phyloP scores from a whole-genome alignment of 2,888 invertebrate genomes.

The Ethmia dodecea region DNA sequence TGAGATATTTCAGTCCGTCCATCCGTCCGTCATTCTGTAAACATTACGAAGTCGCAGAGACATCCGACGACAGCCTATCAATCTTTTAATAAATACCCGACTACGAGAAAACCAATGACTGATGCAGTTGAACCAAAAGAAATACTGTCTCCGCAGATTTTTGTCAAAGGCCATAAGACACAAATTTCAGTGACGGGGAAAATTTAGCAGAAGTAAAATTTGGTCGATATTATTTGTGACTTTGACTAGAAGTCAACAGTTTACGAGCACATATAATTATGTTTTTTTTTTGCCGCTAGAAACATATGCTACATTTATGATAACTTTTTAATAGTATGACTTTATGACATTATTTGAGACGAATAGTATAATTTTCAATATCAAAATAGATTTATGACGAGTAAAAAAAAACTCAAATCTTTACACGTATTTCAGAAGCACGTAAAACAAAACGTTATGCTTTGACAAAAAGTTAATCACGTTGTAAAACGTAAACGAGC shows the following conservation, averaged over 20 bases:
- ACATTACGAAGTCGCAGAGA: conserved; percentile 60
- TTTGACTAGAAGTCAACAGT: conserved; percentile 61
- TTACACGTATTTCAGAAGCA: conserved; percentile 34
- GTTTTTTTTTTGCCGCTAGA: conserved; percentile 52
- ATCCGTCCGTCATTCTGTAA: conserved; percentile 45
- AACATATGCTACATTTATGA: conserved; percentile 46
- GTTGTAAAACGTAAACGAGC: conserved; percentile 59
- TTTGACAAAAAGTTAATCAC: conserved; percentile 73
- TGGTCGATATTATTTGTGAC: conserved; percentile 46
- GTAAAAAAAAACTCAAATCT: conserved; percentile 12
- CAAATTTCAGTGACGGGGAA: conserved; percentile 9
- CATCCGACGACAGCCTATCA: conserved; percentile 68
- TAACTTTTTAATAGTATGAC: conserved; percentile 56
- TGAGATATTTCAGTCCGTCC: conserved; percentile 57
- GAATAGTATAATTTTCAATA: conserved; percentile 60
- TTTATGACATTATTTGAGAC: conserved; percentile 59
- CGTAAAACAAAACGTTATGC: conserved; percentile 47
- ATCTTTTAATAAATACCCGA: conserved; percentile 71
- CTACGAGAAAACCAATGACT: conserved; percentile 23
- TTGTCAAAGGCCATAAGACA: conserved; percentile 15
- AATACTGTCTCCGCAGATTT: conserved; percentile 4
- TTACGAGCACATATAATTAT: conserved; percentile 53
- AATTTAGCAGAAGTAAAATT: conserved; percentile 19
- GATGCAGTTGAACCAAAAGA: conserved; percentile 12
- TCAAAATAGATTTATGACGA: conserved; percentile 21